Conservation (phyloP, 2,113 vertebrate genomes). For the Cyprinus carpio region DNA sequence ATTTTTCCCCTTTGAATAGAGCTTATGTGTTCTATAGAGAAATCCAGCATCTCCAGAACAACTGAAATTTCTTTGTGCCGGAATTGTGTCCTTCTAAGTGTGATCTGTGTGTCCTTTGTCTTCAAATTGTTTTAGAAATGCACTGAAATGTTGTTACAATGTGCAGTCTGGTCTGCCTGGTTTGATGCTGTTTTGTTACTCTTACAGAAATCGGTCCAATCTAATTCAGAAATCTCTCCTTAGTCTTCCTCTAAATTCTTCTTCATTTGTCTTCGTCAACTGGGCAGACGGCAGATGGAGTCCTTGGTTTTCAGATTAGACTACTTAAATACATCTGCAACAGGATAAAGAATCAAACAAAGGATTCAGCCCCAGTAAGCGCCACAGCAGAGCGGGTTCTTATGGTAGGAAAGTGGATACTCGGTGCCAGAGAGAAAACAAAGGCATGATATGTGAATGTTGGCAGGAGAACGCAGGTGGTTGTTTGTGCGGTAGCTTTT, state of each 20-base stretch:
- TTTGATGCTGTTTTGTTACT: not conserved
- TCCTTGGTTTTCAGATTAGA: conserved; percentile 47
- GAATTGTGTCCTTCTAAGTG: not conserved
- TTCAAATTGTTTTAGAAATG: not conserved
- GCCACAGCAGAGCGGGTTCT: conserved; percentile 37
- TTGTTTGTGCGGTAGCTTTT: conserved; percentile 37
- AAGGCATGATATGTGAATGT: conserved; percentile 40
- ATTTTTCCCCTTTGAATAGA: not conserved
- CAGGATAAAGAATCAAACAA: conserved; percentile 38
- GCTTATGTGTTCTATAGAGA: not conserved
- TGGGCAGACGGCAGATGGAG: conserved; percentile 32
- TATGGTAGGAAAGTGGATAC: conserved; percentile 8
- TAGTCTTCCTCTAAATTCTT: not conserved
- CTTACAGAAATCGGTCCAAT: not conserved
- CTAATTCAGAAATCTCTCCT: not conserved
- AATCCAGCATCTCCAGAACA: not conserved
- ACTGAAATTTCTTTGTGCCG: not conserved
- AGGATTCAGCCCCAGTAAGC: conserved; percentile 47
- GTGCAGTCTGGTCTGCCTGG: not conserved
- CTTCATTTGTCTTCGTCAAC: conserved; percentile 24
- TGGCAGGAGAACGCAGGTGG: conserved; percentile 35
- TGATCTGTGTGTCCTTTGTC: not conserved
- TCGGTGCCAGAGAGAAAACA: conserved; percentile 42
- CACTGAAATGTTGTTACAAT: not conserved
- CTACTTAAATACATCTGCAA: conserved; percentile 42